phyloP scores from a whole-genome alignment of 2,888 invertebrate genomes.

The Epirrhoe tristata region DNA sequence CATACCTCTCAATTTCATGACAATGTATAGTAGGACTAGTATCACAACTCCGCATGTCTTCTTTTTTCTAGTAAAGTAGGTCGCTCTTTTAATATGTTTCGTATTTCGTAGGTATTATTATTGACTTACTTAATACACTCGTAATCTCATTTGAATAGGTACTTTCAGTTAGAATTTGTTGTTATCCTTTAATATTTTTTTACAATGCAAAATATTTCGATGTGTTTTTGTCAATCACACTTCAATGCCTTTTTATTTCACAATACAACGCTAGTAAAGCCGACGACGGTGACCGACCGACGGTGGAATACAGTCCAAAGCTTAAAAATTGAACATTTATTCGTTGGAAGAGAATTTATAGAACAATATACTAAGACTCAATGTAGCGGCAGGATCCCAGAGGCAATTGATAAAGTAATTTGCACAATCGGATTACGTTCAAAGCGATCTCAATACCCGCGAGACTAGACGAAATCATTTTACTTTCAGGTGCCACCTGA shows the following conservation, averaged over 20 bases:
- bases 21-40: slow-evolving; percentile 22
- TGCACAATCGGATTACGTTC: slow-evolving; percentile 61
- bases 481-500: slow-evolving; percentile 52
- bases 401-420: slow-evolving; percentile 54
- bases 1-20: slow-evolving; percentile 65
- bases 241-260: background rate
- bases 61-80: background rate
- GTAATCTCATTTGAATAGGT: too few species aligned
- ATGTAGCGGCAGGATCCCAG: slow-evolving; percentile 19
- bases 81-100: too few species aligned
- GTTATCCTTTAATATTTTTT: too few species aligned
- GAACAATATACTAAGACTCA: slow-evolving; percentile 5
- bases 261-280: background rate
- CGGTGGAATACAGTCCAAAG: too few species aligned
- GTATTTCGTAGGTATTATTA: background rate
- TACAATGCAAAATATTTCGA: too few species aligned
- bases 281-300: background rate
- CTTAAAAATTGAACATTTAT: background rate
- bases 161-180: too few species aligned
- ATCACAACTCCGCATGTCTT: slow-evolving; percentile 6
- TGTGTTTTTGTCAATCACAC: too few species aligned
- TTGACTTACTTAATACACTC: too few species aligned
- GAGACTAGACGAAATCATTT: slow-evolving; percentile 64
- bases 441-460: slow-evolving; percentile 52
- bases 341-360: slow-evolving; percentile 33